Evolutionary conservation across 2,888 invertebrate genomes (phyloP).

Genomic region (Tenthredo amoena): DNA sequence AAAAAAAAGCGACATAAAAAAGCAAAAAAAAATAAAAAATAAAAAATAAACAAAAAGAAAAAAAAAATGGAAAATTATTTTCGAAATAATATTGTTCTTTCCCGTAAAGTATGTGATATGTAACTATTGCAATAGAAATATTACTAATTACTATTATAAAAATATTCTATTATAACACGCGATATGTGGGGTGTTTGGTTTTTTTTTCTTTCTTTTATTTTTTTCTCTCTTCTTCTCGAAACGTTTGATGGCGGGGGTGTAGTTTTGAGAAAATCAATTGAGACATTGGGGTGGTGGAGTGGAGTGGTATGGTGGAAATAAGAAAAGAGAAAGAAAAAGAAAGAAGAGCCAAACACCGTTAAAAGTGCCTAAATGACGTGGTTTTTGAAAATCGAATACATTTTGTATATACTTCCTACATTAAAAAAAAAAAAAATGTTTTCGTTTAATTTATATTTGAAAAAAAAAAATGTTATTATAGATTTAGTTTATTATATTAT

Average conservation of each 20-base stretch:
- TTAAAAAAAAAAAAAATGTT: constrained; percentile 63
- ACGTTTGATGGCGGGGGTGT: no score
- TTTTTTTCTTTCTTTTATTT: not conserved
- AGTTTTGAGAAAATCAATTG: not conserved
- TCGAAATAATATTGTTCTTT: constrained; percentile 63
- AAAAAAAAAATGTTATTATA: constrained; percentile 72
- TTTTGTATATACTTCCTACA: constrained; percentile 69
- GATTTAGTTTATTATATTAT: constrained; percentile 71
- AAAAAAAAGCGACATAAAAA: not conserved
- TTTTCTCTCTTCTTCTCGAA: not conserved
- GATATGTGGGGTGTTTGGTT: constrained; percentile 42
- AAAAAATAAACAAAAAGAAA: not conserved
- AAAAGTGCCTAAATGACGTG: constrained; percentile 69
- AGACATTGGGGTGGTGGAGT: no score
- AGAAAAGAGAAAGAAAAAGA: not conserved
- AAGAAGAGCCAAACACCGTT: constrained; percentile 10
- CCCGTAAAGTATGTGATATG: constrained; percentile 72
- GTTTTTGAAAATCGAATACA: constrained; percentile 72
- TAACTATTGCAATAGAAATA: constrained; percentile 74
- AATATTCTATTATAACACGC: constrained; percentile 62
- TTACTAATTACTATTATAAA: constrained; percentile 66
- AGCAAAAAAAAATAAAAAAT: not conserved
- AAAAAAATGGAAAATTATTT: constrained; percentile 51
- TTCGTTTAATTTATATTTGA: constrained; percentile 74
- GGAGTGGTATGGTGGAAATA: not conserved